Evolutionary conservation across 1,140 invertebrate species (phyloP), one percentile per base, ranked within the genome.

Genomic region (Pseudomyrmex pallidus): DNA sequence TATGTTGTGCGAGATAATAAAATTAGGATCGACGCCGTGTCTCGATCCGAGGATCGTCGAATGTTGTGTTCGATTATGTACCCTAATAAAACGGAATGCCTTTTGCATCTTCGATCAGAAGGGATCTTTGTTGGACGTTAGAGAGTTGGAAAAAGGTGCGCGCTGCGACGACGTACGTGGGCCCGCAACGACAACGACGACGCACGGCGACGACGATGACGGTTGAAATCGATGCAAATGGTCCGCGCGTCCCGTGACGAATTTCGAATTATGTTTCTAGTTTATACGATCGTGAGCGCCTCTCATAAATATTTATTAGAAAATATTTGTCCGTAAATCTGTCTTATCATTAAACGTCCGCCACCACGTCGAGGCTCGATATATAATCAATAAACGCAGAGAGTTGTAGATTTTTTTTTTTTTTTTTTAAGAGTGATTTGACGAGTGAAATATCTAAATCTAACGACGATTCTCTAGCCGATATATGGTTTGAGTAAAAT

Each of bases 291-390:
- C 64, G 64, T 48, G 74, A 35, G 4, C 52, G 54, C 76, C 50
- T 54, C 66, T 80, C 66, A 80, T 80, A 80, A 80, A 80, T 80
- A 80, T 80, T 80, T 80, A 80, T 80, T 80, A 80, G 66, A 80
- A 80, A 80, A 80, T 80, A 80, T 80, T 56, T 70, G 46, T 80
- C 54, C 76, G 66, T 70, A 80, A 80, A 80, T 80, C 54, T 59
- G 66, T 70, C 67, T 59, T 61, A 80, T 80, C 76, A 35, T 35
- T 35, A 72, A 59, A 50, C 22, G 44, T 48, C 35, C 64, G 20
- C 48, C 66, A 80, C 20, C 20, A n/a, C n/a, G 66, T 3, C 52
- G 9, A 44, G 54, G 54, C 20, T 70, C 20, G 64, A 70, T 72
- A 22, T 72, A 22, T 46, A 50, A 70, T 61, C 64, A 50, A 78